Evolutionary conservation across 1,140 invertebrate species (phyloP), one percentile per base, ranked within the genome.

Genomic region (Teleopsis dalmanni): DNA sequence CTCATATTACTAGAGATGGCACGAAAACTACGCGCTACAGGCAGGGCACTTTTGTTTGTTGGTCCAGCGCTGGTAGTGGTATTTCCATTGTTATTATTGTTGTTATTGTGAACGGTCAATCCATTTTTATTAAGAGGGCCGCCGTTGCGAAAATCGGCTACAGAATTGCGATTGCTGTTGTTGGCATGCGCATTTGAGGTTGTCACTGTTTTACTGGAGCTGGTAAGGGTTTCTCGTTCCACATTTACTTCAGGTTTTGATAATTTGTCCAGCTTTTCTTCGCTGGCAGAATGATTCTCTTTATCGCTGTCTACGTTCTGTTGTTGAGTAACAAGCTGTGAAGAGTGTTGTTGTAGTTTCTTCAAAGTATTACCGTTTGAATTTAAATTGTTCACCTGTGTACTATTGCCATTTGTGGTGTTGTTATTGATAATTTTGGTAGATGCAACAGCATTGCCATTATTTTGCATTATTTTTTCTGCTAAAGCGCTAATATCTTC

Each of bases 401-500:
- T 27, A 21, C 27, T 31, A 41, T 22, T 40, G 5, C 3, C n/a
- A n/a, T n/a, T n/a, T n/a, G n/a, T n/a, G n/a, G n/a, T n/a, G n/a
- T n/a, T n/a, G n/a, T n/a, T n/a, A n/a, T n/a, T n/a, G n/a, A n/a
- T n/a, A n/a, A n/a, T n/a, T n/a, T n/a, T n/a, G n/a, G n/a, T n/a
- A n/a, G n/a, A n/a, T n/a, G n/a, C n/a, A n/a, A n/a, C n/a, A n/a
- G n/a, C n/a, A 29, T 27, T 35, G 23, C 37, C 19, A 16, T 33
- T 34, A 14, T 18, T 40, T 2, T 29, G 26, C 10, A 47, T 16
- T 14, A 47, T 34, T 44, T 52, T 52, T 21, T 79, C 76, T 50
- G 78, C 76, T 51, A 78, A 73, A n/a, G 72, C 72, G 23, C 78
- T 58, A 22, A 72, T 78, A n/a, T 74, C 76, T 53, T 84, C 82